A percentile compares a stretch with the other conserved stretches of the same genome.
These are phyloP conservation scores for Yasuhikotakia modesta DNA, from an alignment of 2,797 vertebrate genomes.

Conservation along the genomic window DNA sequence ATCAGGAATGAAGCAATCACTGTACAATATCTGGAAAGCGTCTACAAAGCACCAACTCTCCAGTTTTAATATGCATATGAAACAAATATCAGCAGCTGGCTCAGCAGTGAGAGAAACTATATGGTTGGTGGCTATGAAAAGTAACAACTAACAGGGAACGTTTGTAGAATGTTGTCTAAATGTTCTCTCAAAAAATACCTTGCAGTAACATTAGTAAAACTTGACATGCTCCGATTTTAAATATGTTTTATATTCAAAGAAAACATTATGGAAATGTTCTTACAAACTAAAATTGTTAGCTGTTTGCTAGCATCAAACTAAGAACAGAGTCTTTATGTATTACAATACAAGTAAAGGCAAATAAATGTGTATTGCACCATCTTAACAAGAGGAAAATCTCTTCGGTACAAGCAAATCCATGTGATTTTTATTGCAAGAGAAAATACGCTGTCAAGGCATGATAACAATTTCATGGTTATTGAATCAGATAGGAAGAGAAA, in stretches of 20 bases:
- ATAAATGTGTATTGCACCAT: conserved; percentile 41
- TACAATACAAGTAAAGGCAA: conserved; percentile 35
- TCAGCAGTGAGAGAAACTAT: conserved; percentile 59
- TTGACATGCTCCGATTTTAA: too few species aligned
- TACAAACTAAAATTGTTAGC: too few species aligned
- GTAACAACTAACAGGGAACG: neutral
- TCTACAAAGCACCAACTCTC: conserved; percentile 63
- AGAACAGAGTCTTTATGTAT: conserved; percentile 51
- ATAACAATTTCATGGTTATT: conserved; percentile 61
- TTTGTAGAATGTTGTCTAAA: too few species aligned
- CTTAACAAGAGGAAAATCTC: conserved; percentile 38
- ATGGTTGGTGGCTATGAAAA: conserved; percentile 53
- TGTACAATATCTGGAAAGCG: conserved; percentile 62
- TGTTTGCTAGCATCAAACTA: conserved; percentile 45
- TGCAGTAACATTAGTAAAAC: too few species aligned
- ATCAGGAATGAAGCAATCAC: conserved; percentile 66
- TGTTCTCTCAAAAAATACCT: too few species aligned
- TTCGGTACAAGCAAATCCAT: neutral
- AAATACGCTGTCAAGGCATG: conserved; percentile 51
- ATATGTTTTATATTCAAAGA: too few species aligned
- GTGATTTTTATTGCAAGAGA: conserved; percentile 50
- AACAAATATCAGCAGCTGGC: conserved; percentile 61
- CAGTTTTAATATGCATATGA: conserved; percentile 59
- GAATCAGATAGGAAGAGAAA: conserved; percentile 56
- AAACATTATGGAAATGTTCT: too few species aligned